Conservation (phyloP, 2,113 vertebrate species). For the Dicaeum eximium region DNA sequence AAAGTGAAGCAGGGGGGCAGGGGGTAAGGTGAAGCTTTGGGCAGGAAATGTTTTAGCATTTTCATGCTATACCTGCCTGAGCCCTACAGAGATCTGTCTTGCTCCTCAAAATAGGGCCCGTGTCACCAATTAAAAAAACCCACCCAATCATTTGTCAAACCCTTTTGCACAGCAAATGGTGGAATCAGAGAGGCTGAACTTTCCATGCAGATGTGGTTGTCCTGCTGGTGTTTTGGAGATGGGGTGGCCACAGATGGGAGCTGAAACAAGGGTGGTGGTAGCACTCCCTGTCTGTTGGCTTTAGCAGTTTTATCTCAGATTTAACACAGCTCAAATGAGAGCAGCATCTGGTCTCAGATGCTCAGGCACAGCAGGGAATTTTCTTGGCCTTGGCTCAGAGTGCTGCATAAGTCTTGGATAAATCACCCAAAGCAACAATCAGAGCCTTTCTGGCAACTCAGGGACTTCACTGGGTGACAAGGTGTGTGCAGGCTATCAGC, state of each 20-base stretch:
- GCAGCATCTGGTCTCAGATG: constrained; percentile 17
- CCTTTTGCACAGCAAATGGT: not conserved
- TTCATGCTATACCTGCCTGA: not conserved
- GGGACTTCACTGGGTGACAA: not conserved
- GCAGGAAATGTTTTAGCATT: not conserved
- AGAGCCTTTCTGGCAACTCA: not conserved
- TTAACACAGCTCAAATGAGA: not conserved
- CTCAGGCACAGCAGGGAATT: not conserved
- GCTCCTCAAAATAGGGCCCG: not conserved
- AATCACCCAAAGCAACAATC: not conserved
- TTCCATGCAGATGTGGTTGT: not conserved
- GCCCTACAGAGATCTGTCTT: not conserved
- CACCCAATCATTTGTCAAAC: not conserved
- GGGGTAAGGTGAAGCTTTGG: not conserved
- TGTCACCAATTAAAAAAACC: rapidly evolving
- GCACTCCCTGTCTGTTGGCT: not conserved
- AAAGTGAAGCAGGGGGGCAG: rapidly evolving
- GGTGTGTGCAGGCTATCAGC: constrained; percentile 5
- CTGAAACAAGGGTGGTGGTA: not conserved
- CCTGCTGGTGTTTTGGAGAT: not conserved
- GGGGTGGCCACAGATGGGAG: not conserved
- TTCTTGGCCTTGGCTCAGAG: not conserved
- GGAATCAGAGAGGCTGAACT: not conserved
- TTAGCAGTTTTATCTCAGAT: not conserved
- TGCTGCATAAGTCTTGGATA: not conserved